Base-by-base conservation (phyloP, 2,888 invertebrate genomes). In the Limenitis arthemis region DNA sequence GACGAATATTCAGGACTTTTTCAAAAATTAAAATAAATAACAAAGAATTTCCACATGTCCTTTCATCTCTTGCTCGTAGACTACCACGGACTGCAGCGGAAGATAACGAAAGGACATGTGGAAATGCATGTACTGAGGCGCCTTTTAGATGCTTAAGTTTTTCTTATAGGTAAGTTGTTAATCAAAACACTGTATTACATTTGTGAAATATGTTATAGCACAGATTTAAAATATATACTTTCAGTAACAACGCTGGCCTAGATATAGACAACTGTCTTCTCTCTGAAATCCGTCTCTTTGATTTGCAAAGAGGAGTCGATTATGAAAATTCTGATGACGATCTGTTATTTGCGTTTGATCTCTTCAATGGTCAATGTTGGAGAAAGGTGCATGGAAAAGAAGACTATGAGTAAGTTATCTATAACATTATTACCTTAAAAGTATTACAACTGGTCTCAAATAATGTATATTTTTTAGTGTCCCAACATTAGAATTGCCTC, bases 261-360 rank as follows among this genome's bases (percentile, higher is more conserved):
- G 72, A 68, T 1, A 64, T 61, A 1, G 88, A 89, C 53, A 94
- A 94, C 70, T 95, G 95, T 62, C 88, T 92, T 37, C 86, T 95
- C 48, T 94, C 94, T 1, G 94, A 94, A 67, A 89, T 94, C 11
- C 90, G 93, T 41, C 90, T 93, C 65, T 90, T 92, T 64, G 95
- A 94, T 69, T 79, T 94, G 0, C 89, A 93, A 63, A 88, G 89
- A 6, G 91, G 91, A 52, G 87, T 92, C 0, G 94, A 95, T 69
- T 95, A 93, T 62, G 84, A 88, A 0, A 89, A 90, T 50, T 92
- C 94, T 36, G 76, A 86, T 0, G 89, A 91, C 53, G 91, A 91
- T 61, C 91, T 92, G 88, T 75, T 93, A 30, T 94, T 93, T 62
- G 91, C 94, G 0, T 95, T 94, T 89, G 93, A 94, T 66, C 89